These are phyloP conservation scores for Harpalus rufipes DNA, from an alignment of 2,888 invertebrate species.

Conservation along the genomic window DNA sequence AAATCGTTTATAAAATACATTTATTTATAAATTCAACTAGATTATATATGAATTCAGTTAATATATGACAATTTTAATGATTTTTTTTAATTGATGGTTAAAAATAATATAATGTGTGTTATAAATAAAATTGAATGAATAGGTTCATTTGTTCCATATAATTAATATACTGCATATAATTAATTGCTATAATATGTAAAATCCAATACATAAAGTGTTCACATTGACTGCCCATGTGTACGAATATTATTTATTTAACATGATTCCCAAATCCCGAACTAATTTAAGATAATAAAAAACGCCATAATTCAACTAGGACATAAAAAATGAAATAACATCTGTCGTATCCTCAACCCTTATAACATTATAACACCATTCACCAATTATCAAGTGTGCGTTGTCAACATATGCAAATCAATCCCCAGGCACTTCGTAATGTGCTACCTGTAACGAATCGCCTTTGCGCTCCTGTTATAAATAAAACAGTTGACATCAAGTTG, in stretches of 20 bases:
- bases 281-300: conserved; percentile 41
- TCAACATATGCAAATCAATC: conserved; percentile 25
- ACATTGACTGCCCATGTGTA: not conserved
- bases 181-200: not conserved
- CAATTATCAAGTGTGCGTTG: conserved; percentile 45
- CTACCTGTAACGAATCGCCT: conserved; percentile 51
- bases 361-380: conserved; percentile 42
- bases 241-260: conserved; percentile 4
- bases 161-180: not conserved
- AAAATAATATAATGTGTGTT: not conserved
- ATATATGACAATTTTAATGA: too few relatives aligned
- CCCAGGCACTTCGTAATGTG: not conserved
- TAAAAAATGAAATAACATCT: conserved; percentile 26
- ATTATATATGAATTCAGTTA: too few relatives aligned
- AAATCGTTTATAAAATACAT: too few relatives aligned
- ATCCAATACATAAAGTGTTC: not conserved
- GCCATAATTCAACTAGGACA: conserved; percentile 18
- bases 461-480: conserved; percentile 67
- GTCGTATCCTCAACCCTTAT: conserved; percentile 13
- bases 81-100: too few relatives aligned
- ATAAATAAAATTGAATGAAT: not conserved
- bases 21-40: too few relatives aligned
- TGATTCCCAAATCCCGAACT: conserved; percentile 1
- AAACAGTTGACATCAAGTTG: conserved; percentile 49
- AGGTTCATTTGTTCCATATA: not conserved